Evolutionary conservation across 2,797 vertebrate species (phyloP).

Genomic region (Phrynocephalus guinanensis): DNA sequence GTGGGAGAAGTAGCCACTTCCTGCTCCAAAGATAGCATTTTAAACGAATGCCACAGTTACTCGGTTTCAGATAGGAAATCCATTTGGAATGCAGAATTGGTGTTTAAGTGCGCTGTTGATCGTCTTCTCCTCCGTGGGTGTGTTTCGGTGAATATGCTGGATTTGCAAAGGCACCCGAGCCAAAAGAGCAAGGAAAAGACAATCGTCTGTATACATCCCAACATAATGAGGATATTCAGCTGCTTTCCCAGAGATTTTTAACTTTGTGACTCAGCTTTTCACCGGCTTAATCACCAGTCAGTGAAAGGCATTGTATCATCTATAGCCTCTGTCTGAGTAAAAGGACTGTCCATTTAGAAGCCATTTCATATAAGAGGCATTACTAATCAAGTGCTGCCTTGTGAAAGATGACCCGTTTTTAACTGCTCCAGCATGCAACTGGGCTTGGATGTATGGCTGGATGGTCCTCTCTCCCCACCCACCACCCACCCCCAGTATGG

Average conservation of each 20-base stretch:
- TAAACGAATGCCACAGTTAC: neutral
- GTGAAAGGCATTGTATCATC: constrained; percentile 16
- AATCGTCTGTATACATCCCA: neutral
- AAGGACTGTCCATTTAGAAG: constrained; percentile 40
- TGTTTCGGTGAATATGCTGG: neutral
- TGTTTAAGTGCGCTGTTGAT: neutral
- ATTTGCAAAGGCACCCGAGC: neutral
- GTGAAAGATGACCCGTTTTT: constrained; percentile 46
- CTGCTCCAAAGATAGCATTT: neutral
- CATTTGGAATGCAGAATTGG: neutral
- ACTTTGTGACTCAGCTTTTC: constrained; percentile 42
- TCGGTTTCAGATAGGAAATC: neutral
- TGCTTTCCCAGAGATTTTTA: neutral
- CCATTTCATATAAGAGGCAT: constrained; percentile 21
- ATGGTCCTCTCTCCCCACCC: no score
- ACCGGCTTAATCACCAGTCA: constrained; percentile 39
- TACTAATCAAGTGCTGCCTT: constrained; percentile 17
- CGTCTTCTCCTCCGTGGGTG: neutral
- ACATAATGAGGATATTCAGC: constrained; percentile 15
- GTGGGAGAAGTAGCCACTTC: no score
- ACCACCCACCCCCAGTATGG: neutral
- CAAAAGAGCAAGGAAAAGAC: neutral
- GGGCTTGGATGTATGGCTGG: neutral
- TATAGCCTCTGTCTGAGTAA: constrained; percentile 7
- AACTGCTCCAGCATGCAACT: constrained; percentile 39